phyloP scores from a whole-genome alignment of 1,140 invertebrate genomes.

The Melanaphis sacchari region DNA sequence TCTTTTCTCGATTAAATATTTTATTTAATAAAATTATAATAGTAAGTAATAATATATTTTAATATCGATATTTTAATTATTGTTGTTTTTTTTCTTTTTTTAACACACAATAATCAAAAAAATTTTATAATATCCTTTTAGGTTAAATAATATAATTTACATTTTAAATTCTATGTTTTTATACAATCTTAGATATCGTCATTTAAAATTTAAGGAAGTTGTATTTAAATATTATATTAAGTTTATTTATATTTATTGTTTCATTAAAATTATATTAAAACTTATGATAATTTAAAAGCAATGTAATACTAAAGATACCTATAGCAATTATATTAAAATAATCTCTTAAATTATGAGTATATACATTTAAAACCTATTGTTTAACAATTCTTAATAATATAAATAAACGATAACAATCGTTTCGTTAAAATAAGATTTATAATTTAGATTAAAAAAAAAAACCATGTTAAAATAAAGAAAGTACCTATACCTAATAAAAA shows the following conservation, averaged over 20 bases:
- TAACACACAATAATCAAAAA: background rate
- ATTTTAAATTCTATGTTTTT: background rate
- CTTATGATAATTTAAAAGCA: background rate
- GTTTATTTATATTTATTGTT: background rate
- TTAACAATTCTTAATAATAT: background rate
- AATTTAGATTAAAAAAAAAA: background rate
- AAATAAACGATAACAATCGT: background rate
- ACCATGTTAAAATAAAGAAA: background rate
- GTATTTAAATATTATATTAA: background rate
- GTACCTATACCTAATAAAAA: background rate
- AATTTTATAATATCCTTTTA: background rate
- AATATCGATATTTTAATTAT: background rate
- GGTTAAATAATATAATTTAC: background rate
- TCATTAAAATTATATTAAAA: too few relatives aligned
- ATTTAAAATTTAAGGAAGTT: background rate
- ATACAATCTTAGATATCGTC: background rate
- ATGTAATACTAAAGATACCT: background rate
- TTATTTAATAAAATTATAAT: background rate
- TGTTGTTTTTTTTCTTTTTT: background rate
- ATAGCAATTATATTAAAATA: background rate
- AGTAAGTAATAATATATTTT: background rate
- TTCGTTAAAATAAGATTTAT: background rate
- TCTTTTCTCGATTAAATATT: background rate
- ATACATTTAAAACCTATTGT: background rate
- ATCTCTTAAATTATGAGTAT: background rate